phyloP scores from a whole-genome alignment of 2,113 vertebrate species.

The Hirundichthys speculiger region DNA sequence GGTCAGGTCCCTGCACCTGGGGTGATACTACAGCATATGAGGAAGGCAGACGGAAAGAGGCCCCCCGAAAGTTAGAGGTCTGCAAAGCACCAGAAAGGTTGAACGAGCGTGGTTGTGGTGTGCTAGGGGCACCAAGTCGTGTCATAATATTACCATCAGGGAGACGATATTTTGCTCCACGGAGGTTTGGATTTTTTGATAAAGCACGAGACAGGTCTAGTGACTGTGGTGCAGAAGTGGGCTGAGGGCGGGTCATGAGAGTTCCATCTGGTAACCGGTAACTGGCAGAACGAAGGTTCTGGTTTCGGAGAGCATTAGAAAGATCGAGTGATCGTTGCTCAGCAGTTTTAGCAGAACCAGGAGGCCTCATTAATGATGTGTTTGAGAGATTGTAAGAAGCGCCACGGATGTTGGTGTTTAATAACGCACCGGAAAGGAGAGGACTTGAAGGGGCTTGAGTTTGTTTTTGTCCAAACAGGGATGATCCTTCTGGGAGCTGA shows the following conservation, averaged over 20 bases:
- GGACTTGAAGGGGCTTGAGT: conserved; percentile 48
- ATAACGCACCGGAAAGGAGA: conserved; percentile 71
- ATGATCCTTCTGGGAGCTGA: conserved; percentile 65
- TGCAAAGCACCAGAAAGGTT: conserved; percentile 71
- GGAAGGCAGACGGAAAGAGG: conserved; percentile 64
- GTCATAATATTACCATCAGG: conserved; percentile 63
- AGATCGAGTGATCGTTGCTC: conserved; percentile 56
- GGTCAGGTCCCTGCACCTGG: conserved; percentile 83
- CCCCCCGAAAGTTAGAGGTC: conserved; percentile 53
- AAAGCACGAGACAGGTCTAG: conserved; percentile 70
- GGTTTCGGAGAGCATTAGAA: conserved; percentile 68
- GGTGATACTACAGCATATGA: conserved; percentile 92
- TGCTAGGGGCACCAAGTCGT: conserved; percentile 55
- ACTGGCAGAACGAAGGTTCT: conserved; percentile 52
- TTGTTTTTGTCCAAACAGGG: conserved; percentile 59
- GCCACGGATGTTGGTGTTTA: conserved; percentile 68
- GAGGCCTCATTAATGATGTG: conserved; percentile 49
- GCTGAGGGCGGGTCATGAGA: conserved; percentile 50
- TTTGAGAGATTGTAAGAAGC: conserved; percentile 72
- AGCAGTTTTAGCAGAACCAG: conserved; percentile 35
- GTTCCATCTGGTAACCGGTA: conserved; percentile 68
- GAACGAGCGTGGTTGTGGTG: conserved; percentile 56
- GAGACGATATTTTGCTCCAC: conserved; percentile 67
- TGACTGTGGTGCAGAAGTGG: conserved; percentile 19
- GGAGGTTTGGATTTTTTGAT: conserved; percentile 68